These are phyloP conservation scores for Eleginops maclovinus DNA, from an alignment of 2,113 vertebrate genomes.

Conservation along the genomic window DNA sequence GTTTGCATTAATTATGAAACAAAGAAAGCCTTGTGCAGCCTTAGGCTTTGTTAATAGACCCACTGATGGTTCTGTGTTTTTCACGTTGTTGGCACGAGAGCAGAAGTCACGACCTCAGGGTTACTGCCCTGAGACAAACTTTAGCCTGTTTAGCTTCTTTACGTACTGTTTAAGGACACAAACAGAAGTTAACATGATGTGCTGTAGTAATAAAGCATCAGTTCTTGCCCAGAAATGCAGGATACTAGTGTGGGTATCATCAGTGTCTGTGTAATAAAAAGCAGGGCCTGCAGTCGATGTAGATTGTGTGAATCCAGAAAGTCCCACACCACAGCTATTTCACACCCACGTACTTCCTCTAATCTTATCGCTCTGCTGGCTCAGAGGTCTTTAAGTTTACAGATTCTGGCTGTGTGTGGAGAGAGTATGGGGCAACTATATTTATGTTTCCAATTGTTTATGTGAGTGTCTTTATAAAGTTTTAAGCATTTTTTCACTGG, in stretches of 20 bases:
- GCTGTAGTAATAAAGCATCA: slow-evolving; percentile 3
- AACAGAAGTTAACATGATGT: not conserved
- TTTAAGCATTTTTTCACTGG: slow-evolving; percentile 18
- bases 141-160: slow-evolving; percentile 22
- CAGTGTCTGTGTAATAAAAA: slow-evolving; percentile 75
- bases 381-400: slow-evolving; percentile 57
- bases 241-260: slow-evolving; percentile 68
- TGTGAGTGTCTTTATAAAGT: slow-evolving; percentile 52
- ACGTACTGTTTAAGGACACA: slow-evolving; percentile 5
- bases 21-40: slow-evolving; percentile 68
- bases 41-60: slow-evolving; percentile 69
- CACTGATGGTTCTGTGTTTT: slow-evolving; percentile 59
- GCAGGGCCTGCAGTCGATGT: slow-evolving; percentile 69
- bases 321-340: slow-evolving; percentile 77
- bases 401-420: slow-evolving; percentile 27
- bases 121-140: slow-evolving; percentile 39
- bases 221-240: slow-evolving; percentile 46
- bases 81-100: slow-evolving; percentile 65
- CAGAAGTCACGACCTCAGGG: slow-evolving; percentile 64
- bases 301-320: slow-evolving; percentile 76
- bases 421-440: slow-evolving; percentile 41
- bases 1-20: slow-evolving; percentile 80
- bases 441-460: slow-evolving; percentile 56
- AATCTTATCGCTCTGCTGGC: slow-evolving; percentile 74
- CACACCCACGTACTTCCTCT: slow-evolving; percentile 83